Conservation (phyloP, 2,797 vertebrate species). For the Gallinago stenura region DNA sequence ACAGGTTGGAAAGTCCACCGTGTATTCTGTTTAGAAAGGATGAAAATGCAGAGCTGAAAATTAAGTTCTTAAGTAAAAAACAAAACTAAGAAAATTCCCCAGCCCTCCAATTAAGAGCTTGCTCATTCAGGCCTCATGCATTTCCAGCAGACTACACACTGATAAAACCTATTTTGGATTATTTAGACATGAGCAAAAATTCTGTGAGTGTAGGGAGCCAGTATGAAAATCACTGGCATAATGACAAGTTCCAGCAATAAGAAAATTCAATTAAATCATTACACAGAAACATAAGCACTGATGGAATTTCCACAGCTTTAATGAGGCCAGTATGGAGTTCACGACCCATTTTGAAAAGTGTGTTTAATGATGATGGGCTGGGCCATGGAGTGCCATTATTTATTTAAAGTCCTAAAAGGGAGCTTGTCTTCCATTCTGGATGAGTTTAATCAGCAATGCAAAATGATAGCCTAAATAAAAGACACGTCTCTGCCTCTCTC, state of each 20-base stretch:
- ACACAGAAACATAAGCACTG: slow-evolving; percentile 34
- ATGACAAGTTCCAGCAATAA: slow-evolving; percentile 33
- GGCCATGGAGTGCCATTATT: neutral
- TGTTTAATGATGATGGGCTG: neutral
- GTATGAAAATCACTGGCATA: slow-evolving; percentile 35
- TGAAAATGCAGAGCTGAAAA: neutral
- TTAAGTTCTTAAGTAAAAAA: slow-evolving; percentile 32
- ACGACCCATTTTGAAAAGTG: neutral
- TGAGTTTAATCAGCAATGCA: neutral
- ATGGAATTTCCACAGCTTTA: slow-evolving; percentile 49
- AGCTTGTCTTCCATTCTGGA: neutral
- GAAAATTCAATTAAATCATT: slow-evolving; percentile 66
- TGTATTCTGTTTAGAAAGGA: neutral
- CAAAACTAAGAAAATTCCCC: slow-evolving; percentile 7
- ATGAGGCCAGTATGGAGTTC: slow-evolving; percentile 32
- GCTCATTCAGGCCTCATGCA: neutral
- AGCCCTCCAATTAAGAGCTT: neutral
- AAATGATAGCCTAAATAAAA: neutral
- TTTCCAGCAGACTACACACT: slow-evolving; percentile 17
- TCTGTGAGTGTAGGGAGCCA: slow-evolving; percentile 8
- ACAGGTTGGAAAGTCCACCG: neutral
- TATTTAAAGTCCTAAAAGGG: slow-evolving; percentile 23
- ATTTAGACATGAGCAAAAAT: slow-evolving; percentile 18
- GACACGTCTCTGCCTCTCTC: neutral
- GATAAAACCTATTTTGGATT: slow-evolving; percentile 21